Evolutionary conservation across 2,113 vertebrate species (phyloP).

Genomic region (Fregetta grallaria): DNA sequence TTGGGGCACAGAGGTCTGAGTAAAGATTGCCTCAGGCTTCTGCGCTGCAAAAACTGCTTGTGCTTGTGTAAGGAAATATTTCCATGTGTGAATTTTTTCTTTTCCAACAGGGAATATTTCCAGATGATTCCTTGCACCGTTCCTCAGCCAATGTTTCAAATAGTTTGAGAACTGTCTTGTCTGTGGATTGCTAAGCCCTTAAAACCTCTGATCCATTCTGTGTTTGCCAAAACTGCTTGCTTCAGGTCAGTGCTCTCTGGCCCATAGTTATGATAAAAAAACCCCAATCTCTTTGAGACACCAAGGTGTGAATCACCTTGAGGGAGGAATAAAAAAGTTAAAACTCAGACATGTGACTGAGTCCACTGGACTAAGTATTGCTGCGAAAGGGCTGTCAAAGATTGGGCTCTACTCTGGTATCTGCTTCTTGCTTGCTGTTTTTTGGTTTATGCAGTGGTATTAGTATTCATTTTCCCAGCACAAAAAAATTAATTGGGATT

Average conservation of each 20-base stretch:
- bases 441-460: neutral
- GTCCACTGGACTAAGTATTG: neutral
- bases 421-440: neutral
- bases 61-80: neutral
- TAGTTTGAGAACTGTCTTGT: neutral
- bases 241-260: neutral
- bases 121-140: neutral
- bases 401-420: neutral
- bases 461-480: neutral
- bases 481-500: neutral
- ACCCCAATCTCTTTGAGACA: neutral
- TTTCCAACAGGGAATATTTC: neutral
- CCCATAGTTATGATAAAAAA: neutral
- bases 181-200: neutral
- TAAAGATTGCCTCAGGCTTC: neutral
- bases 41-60: neutral
- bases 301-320: neutral
- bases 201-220: neutral
- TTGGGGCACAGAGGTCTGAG: neutral
- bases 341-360: neutral
- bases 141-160: neutral
- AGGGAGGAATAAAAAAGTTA: neutral
- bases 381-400: neutral
- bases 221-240: neutral
- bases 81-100: neutral